Conservation (phyloP, 2,113 vertebrate genomes). For the Carollia perspicillata region DNA sequence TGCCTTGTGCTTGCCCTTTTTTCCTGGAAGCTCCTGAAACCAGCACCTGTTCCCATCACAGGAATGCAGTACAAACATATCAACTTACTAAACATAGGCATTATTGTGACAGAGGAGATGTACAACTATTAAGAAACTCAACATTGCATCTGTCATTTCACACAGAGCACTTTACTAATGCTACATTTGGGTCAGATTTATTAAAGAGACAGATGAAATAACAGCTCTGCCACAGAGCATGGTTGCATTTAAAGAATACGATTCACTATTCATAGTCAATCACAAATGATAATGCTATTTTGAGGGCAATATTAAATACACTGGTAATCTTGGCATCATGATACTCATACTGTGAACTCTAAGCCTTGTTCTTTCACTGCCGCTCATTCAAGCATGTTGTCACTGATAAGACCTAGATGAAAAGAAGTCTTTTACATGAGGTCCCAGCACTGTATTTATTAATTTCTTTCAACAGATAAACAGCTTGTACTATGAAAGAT, state of each 20-base stretch:
- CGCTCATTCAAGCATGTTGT: background rate
- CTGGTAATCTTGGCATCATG: background rate
- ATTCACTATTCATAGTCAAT: background rate
- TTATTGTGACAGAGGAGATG: background rate
- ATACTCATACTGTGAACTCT: background rate
- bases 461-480: background rate
- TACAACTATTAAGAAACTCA: background rate
- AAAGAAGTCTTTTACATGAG: background rate
- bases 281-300: background rate
- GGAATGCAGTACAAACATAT: background rate
- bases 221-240: background rate
- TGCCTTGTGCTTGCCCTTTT: background rate
- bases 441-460: background rate
- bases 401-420: background rate
- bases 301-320: background rate
- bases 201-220: background rate
- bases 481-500: background rate
- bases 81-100: background rate
- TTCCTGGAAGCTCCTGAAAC: constrained; percentile 27
- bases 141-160: background rate
- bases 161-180: background rate
- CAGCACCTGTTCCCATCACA: background rate
- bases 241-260: background rate
- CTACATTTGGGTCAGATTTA: background rate
- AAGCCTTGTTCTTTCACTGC: background rate